Percentiles rank a stretch among this genome's conserved stretches.
Evolutionary conservation across 2,888 invertebrate genomes (phyloP).

Genomic region (Cataglyphis albicans): DNA sequence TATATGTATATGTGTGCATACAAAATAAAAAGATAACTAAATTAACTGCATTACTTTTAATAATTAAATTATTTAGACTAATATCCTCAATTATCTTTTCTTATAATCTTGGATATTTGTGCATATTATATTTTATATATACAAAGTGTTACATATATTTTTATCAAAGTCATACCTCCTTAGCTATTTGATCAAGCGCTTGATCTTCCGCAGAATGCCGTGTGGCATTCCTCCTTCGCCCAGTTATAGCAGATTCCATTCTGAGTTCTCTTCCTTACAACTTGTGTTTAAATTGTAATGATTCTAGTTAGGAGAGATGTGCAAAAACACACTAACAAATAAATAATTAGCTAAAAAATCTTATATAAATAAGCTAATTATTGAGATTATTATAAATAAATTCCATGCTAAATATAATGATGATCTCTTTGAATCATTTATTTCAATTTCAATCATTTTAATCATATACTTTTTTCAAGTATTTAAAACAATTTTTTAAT

Average conservation of each 20-base stretch:
- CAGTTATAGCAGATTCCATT: constrained; percentile 86
- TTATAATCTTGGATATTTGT: constrained; percentile 6
- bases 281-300: constrained; percentile 47
- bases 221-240: constrained; percentile 93
- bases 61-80: not conserved
- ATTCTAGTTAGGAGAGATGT: constrained; percentile 53
- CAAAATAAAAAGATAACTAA: not conserved
- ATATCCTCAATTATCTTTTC: not conserved
- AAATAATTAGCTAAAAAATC: constrained; percentile 58
- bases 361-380: constrained; percentile 22
- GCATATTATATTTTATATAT: not conserved
- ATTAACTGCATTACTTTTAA: not conserved
- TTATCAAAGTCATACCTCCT: constrained; percentile 91
- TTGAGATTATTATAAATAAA: not conserved
- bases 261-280: constrained; percentile 42
- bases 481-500: not conserved
- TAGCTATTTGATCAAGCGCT: constrained; percentile 98
- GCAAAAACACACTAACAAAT: constrained; percentile 68
- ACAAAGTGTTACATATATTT: not conserved
- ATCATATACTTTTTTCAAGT: not conserved
- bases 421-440: not conserved
- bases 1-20: not conserved
- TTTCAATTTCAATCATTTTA: not conserved
- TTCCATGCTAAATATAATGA: not conserved
- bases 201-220: constrained; percentile 99